Base-by-base conservation (phyloP, 1,140 invertebrate species). In the Spodoptera frugiperda region DNA sequence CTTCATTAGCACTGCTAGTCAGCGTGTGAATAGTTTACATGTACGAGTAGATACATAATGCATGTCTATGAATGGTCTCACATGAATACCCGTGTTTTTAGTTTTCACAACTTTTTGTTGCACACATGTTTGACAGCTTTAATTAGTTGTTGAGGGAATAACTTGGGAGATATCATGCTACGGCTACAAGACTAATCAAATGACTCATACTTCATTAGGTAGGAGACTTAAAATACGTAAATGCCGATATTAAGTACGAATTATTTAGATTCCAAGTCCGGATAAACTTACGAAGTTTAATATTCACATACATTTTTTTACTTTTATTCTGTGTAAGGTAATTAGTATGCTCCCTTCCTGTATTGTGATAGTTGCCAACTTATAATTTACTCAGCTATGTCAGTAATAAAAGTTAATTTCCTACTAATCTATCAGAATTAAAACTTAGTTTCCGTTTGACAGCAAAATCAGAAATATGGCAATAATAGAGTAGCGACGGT, bases 1-100 rank as follows among this genome's bases (percentile, higher is more conserved):
- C 71, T 73, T 73, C 55, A 61, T 73, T 73, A 73, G 54, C 71
- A 55, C 21, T 30, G 55, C 71, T 55, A 73, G 55, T 19, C 44
- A 73, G 55, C 54, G 55, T 73, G 71, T 73, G 71, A 73, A 73
- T 46, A 73, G 39, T 73, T 61, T 46, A 72, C 68, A 54, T 72
- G 15, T 12, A 15, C 48, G 54, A 49, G n/a, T n/a, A n/a, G n/a
- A n/a, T n/a, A 59, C 55, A 48, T 49, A 25, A 25, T 25, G 21
- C 46, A 73, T 73, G 71, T 44, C 55, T 59, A 73, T 73, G 70
- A 73, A 73, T 48, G 21, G 19, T 10, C 51, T 73, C 49, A 5
- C 68, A 55, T 51, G 65, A 68, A 51, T 71, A 57, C 21, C 33
- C 19, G 33, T 46, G 17, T 59, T 49, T 73, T 51, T 57, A 67